Evolutionary conservation across 92 coral and sea anemone species (phyloP), one percentile per base, ranked within the genome.

Genomic region (Epizoanthus scotinus): DNA sequence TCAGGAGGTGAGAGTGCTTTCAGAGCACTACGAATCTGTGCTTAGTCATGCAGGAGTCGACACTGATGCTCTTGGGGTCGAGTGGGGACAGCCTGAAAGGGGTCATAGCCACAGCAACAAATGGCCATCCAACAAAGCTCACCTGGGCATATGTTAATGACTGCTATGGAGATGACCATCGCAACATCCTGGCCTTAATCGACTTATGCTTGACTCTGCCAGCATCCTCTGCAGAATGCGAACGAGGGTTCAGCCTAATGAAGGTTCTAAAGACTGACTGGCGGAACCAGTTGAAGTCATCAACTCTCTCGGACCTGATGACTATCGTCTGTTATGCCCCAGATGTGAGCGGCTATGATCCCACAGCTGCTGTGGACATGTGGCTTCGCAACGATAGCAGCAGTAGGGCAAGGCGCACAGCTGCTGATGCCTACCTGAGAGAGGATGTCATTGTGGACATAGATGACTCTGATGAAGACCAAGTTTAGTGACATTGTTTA

Each of bases 41-140:
- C 67, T 83, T 53, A 15, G 49, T 50, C 73, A 53, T 3, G 86
- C 63, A 47, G 86, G 86, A 3, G 72, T 82, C 14, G 86, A 5
- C 42, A 69, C 42, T 59, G 80, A 82, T 59, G 60, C 67, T 18
- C 65, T 81, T 73, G 42, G 72, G 17, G 61, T 81, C 14, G 85
- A 83, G 73, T 72, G 86, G 86, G 77, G 81, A n/a, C 50, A 78
- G 65, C 70, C 74, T 73, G 22, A 83, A 83, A 73, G 72, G 49
- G 14, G 66, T 64, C 14, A 44, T 83, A 0, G 74, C 74, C 57
- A 83, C n/a, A 84, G 74, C 80, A n/a, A n/a, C n/a, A n/a, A n/a
- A 69, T 6, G 74, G 66, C 24, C 49, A 54, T 66, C 73, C 67
- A 63, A 28, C 57, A 28, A 61, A 61, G 6, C 59, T 78, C 2